These are phyloP conservation scores for Ptilorrhoa leucosticta DNA, from an alignment of 2,113 vertebrate genomes.

Conservation along the genomic window DNA sequence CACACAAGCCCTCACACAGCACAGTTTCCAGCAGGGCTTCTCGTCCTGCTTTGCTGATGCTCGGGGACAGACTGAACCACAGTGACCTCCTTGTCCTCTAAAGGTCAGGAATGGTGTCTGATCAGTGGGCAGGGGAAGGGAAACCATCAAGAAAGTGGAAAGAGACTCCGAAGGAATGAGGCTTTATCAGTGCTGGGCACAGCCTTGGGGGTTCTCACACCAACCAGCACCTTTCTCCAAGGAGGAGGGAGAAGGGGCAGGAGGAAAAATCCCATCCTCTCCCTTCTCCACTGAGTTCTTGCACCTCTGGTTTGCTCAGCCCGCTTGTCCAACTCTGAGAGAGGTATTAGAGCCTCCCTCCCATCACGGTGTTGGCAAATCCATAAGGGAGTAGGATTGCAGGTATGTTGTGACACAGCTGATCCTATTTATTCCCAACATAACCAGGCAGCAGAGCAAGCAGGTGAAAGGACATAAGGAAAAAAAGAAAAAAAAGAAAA, in stretches of 20 bases:
- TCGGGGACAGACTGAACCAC: not conserved
- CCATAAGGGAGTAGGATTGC: accelerated
- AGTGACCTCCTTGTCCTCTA: not conserved
- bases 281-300: not conserved
- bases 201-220: not conserved
- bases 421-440: not conserved
- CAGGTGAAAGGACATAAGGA: not conserved
- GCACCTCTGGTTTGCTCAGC: not conserved
- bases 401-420: accelerated
- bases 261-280: not conserved
- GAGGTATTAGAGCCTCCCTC: not conserved
- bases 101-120: not conserved
- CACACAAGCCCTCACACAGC: not conserved
- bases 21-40: not conserved
- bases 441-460: not conserved
- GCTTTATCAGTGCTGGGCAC: not conserved
- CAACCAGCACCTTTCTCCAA: not conserved
- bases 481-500: not conserved
- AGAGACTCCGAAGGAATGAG: not conserved
- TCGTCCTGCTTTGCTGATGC: not conserved
- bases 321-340: not conserved
- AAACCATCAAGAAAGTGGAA: not conserved
- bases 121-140: not conserved
- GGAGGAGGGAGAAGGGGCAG: not conserved
- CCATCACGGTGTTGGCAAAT: not conserved